Base-by-base conservation (phyloP, 2,888 invertebrate species). In the Drosophila melanosoma region DNA sequence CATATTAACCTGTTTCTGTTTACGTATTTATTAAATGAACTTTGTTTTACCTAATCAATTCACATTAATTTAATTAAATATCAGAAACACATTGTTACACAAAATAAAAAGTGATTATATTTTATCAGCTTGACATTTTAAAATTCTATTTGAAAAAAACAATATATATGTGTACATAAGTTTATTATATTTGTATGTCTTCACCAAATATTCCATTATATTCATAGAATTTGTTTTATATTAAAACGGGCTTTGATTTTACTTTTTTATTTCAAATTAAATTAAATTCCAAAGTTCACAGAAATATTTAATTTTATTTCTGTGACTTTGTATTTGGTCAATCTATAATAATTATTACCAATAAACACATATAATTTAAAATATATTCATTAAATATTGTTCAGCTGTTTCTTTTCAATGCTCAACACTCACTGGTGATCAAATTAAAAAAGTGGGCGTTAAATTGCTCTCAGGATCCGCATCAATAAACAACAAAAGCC, bases 401-500 rank as follows among this genome's bases (percentile, higher is more conserved):
- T 61, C 60, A 40, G 23, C 61, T 52, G 65, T 36, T n/a, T 23
- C 32, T 38, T 52, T 48, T 36, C 12, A 53, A 61, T 56, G 45
- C 23, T 48, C 23, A 54, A 56, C 45, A 38, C 52, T 57, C 26
- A 73, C 66, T 61, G 75, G 17, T 58, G 45, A 75, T 35, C 68
- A 36, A 49, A 63, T 42, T 60, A 45, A 54, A 33, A 52, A 42
- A 57, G n/a, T n/a, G 48, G 45, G 36, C 42, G 42, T 52, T 35
- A 42, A 72, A 58, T 69, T 73, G 42, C n/a, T 67, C 48, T 56
- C 51, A 54, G 70, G 59, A 5, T 66, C 33, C 23, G 42, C 48
- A 45, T 81, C 56, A 79, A 79, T 79, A 70, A 81, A 54, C n/a
- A n/a, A 64, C 58, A 36, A 29, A 65, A 20, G 20, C 38, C 20